Evolutionary conservation across 1,140 invertebrate species (phyloP).

Genomic region (Mercenaria mercenaria): DNA sequence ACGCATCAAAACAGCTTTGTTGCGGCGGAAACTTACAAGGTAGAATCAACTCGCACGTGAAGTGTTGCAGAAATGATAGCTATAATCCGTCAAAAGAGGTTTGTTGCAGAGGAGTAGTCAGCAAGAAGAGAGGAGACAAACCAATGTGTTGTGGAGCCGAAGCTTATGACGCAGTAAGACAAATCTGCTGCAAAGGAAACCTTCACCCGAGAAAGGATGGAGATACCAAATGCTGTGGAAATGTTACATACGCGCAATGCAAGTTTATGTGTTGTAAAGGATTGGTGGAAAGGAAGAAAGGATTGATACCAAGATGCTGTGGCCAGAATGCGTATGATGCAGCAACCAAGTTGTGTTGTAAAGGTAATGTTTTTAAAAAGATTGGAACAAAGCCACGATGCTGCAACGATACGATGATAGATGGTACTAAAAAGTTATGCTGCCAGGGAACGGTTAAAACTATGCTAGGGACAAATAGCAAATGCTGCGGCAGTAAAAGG

Average conservation of each 20-base stretch:
- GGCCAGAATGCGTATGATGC: conserved; percentile 41
- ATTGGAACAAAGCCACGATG: conserved; percentile 40
- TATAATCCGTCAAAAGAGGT: conserved; percentile 56
- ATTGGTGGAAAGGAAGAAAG: conserved; percentile 6
- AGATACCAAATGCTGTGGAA: conserved; percentile 62
- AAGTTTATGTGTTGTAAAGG: conserved; percentile 63
- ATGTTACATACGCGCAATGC: conserved; percentile 34
- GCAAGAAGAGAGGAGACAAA: conserved; percentile 40
- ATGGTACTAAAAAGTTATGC: conserved; percentile 43
- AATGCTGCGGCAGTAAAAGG: conserved; percentile 45
- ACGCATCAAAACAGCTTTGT: conserved; percentile 53
- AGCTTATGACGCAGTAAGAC: conserved; percentile 49
- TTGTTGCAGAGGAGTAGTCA: conserved; percentile 53
- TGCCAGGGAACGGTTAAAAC: conserved; percentile 19
- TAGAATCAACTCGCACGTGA: background rate
- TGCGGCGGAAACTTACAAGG: conserved; percentile 42
- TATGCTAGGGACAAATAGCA: conserved; percentile 44
- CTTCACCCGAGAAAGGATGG: conserved; percentile 32
- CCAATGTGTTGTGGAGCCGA: conserved; percentile 44
- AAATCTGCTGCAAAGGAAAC: conserved; percentile 43
- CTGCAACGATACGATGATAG: conserved; percentile 60
- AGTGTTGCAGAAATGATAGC: conserved; percentile 51
- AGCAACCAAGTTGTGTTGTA: conserved; percentile 36
- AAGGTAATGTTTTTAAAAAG: conserved; percentile 60
- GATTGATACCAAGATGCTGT: conserved; percentile 52